phyloP scores from a whole-genome alignment of 2,113 vertebrate genomes.

The Brachypodius melanocephalos region DNA sequence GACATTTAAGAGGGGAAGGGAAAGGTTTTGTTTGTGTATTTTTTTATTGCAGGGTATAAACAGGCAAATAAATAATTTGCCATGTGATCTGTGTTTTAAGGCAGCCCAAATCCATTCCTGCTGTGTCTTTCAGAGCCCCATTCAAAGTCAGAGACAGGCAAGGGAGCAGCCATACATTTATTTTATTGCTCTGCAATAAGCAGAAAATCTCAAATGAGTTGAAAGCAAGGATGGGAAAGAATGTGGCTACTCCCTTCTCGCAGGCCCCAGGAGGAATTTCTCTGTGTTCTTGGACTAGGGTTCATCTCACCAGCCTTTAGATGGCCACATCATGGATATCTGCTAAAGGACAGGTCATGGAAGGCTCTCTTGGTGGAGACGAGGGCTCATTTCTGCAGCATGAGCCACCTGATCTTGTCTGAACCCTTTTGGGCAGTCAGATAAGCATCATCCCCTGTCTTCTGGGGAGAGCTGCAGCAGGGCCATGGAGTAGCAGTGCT shows the following conservation, averaged over 20 bases:
- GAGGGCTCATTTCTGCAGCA: neutral
- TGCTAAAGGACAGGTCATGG: neutral
- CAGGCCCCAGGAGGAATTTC: neutral
- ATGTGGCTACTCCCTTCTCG: neutral
- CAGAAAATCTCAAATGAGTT: neutral
- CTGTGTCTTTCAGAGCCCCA: neutral
- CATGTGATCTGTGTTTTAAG: neutral
- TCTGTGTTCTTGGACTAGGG: neutral
- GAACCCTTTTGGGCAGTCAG: neutral
- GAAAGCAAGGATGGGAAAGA: neutral
- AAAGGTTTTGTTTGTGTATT: constrained; percentile 32
- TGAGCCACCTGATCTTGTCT: neutral
- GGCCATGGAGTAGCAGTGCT: neutral
- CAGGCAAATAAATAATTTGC: constrained; percentile 38
- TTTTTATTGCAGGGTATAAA: constrained; percentile 43
- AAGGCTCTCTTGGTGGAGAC: neutral
- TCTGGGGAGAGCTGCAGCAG: neutral
- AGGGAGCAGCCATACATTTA: neutral
- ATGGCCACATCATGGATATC: neutral
- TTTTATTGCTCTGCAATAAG: neutral
- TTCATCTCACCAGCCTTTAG: neutral
- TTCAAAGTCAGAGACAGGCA: neutral
- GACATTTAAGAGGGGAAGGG: neutral
- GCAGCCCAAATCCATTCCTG: neutral
- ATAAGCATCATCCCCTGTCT: neutral